Evolutionary conservation across 2,888 invertebrate species (phyloP).

Genomic region (Thera britannica): DNA sequence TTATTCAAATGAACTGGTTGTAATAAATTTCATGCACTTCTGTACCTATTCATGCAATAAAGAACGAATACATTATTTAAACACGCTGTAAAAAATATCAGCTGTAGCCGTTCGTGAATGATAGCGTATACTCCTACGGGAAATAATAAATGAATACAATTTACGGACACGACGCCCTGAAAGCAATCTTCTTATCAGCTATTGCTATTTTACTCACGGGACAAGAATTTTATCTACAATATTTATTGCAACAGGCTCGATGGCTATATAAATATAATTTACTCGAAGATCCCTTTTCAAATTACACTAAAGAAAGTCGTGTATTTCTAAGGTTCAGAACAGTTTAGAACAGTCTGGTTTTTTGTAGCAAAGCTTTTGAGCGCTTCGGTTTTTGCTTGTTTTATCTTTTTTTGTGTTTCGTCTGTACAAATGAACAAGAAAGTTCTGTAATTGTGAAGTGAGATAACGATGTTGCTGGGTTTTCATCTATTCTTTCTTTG

Average conservation of each 20-base stretch:
- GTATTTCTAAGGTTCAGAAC: constrained; percentile 16
- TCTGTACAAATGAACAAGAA: constrained; percentile 3
- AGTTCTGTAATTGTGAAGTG: neutral
- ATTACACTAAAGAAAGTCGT: neutral
- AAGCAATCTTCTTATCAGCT: constrained; percentile 20
- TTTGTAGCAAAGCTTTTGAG: constrained; percentile 4
- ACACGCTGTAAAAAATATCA: no score
- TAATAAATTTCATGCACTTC: no score
- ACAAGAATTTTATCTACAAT: constrained; percentile 6
- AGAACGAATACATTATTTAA: no score
- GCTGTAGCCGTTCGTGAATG: neutral
- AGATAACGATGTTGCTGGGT: neutral
- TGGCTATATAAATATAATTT: constrained; percentile 9
- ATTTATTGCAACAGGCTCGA: constrained; percentile 16
- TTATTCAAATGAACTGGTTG: neutral
- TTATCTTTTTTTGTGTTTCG: constrained; percentile 1
- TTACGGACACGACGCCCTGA: neutral
- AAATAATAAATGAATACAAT: constrained; percentile 3
- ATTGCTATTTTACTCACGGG: constrained; percentile 8
- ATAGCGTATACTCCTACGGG: neutral
- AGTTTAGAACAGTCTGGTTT: constrained; percentile 2
- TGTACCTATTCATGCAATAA: no score
- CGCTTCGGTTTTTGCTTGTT: constrained; percentile 4
- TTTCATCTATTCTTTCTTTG: constrained; percentile 3
- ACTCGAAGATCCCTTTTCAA: constrained; percentile 2